Conservation (phyloP, 2,888 invertebrate species). For the Eudasyphora cyanicolor region DNA sequence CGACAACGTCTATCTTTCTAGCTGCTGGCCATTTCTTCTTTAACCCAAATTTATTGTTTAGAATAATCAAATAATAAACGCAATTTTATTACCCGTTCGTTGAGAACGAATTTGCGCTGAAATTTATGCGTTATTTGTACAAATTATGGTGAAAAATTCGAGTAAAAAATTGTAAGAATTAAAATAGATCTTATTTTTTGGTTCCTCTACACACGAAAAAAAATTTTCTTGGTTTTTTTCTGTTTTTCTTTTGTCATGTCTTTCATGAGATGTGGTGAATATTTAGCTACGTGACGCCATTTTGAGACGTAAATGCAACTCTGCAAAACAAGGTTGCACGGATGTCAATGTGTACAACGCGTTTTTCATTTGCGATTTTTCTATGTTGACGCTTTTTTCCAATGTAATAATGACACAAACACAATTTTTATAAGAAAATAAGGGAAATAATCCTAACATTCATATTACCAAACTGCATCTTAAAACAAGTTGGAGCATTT, state of each 20-base stretch:
- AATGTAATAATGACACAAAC: too few species aligned
- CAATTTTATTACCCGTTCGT: slow-evolving; percentile 31
- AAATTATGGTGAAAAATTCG: slow-evolving; percentile 50
- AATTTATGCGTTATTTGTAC: slow-evolving; percentile 23
- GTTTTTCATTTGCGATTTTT: too few species aligned
- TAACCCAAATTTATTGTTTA: slow-evolving; percentile 24
- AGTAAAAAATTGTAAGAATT: slow-evolving; percentile 58
- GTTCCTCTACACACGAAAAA: slow-evolving; percentile 77
- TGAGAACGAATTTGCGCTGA: slow-evolving; percentile 26
- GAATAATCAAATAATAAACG: slow-evolving; percentile 24
- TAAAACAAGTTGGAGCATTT: too few species aligned
- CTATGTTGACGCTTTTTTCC: too few species aligned
- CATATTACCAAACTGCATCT: too few species aligned
- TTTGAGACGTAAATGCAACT: slow-evolving; percentile 45
- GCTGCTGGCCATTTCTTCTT: slow-evolving; percentile 12
- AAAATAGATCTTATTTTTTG: slow-evolving; percentile 68
- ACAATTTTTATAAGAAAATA: too few species aligned
- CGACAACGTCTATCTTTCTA: slow-evolving; percentile 6
- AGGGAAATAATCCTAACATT: too few species aligned
- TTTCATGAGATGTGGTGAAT: slow-evolving; percentile 67
- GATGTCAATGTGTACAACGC: too few species aligned
- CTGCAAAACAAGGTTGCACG: too few species aligned
- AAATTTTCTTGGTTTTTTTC: slow-evolving; percentile 73
- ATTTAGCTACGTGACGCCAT: slow-evolving; percentile 57
- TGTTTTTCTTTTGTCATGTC: slow-evolving; percentile 73